Evolutionary conservation across 2,888 invertebrate genomes (phyloP), one percentile per base, ranked within the genome.

Genomic region (Branchellion lobata): DNA sequence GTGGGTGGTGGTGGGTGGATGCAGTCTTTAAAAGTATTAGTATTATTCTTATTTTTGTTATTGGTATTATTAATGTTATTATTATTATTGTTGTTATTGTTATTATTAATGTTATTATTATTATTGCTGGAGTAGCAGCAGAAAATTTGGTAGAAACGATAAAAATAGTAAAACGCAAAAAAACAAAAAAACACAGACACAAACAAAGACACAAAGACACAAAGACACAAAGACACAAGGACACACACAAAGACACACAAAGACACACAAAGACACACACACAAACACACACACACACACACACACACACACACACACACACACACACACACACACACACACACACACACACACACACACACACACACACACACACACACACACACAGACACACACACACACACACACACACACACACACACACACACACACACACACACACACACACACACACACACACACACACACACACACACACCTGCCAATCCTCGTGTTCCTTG

Each of bases 401-500:
- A 76, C 14, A 53, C 33, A 53, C n/a, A 57, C 57, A 57, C 61
- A 53, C 57, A 76, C 36, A 76, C 57, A 76, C 29, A 76, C 76
- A 76, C 29, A 53, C 57, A 76, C n/a, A 53, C 76, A 53, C 34
- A 76, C 18, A 53, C 36, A 24, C 57, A 27, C 29, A 65, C 33
- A 77, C 31, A 77, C 71, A 71, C n/a, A 71, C 34, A 71, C 34
- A 71, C 71, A 71, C 34, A 71, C 29, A 71, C 31, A 71, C 71
- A 33, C 31, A 71, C 71, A 71, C 31, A 71, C 29, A 29, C 34
- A 71, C 71, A 71, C 34, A 71, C 34, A 71, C 34, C n/a, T 33
- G 34, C 34, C 99, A 99, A 0, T 93, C 95, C 85, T 89, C 92
- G 86, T 99, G 96, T 84, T 92, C 91, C 71, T 95, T 91, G 86